Evolutionary conservation across 2,888 invertebrate genomes (phyloP).

Genomic region (Phorcus lineatus): DNA sequence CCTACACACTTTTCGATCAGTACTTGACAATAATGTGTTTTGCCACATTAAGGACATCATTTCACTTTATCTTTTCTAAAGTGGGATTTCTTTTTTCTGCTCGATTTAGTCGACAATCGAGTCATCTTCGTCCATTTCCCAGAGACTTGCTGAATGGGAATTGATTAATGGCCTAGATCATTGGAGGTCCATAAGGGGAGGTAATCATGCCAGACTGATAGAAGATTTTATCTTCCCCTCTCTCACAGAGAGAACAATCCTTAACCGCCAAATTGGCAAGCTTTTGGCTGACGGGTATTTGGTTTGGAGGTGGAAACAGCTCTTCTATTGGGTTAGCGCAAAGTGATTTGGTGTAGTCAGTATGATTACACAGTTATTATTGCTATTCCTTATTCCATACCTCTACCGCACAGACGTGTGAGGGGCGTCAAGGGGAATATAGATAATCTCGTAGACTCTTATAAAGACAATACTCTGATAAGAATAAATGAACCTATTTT

Average conservation of each 20-base stretch:
- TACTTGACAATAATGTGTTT: neutral
- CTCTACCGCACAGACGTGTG: no score
- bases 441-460: no score
- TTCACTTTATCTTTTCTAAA: neutral
- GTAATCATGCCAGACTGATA: neutral
- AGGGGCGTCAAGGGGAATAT: no score
- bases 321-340: neutral
- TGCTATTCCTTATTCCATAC: neutral
- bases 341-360: neutral
- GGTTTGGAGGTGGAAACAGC: neutral
- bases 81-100: slow-evolving; percentile 5
- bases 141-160: neutral
- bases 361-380: neutral
- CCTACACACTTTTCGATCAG: neutral
- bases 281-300: neutral
- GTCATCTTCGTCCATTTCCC: neutral
- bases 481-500: no score
- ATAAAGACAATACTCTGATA: no score
- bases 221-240: neutral
- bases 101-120: slow-evolving; percentile 2
- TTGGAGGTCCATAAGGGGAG: neutral
- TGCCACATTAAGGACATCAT: neutral
- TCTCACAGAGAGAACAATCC: neutral
- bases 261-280: neutral
- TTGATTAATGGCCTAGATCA: neutral